Percentiles rank a stretch among this genome's conserved stretches.
Conservation (phyloP, 2,888 invertebrate genomes). For the Neria commutata region DNA sequence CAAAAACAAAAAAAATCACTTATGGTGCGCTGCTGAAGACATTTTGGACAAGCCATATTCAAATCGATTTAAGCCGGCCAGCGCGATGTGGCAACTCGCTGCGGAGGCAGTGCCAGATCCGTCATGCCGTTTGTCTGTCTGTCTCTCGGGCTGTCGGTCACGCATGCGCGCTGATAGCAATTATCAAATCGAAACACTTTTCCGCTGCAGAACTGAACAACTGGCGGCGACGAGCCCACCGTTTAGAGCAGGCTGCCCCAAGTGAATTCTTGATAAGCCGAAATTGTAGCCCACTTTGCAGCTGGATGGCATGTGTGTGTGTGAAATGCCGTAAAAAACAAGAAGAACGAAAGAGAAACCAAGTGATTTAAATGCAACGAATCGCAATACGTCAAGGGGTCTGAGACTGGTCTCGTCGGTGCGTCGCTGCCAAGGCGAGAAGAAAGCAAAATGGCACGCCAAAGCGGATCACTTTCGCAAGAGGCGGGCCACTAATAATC, state of each 20-base stretch:
- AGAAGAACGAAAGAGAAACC: constrained; percentile 5
- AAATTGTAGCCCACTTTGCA: constrained; percentile 15
- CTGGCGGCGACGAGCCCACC: constrained; percentile 51
- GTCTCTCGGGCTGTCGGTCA: constrained; percentile 37
- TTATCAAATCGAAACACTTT: constrained; percentile 59
- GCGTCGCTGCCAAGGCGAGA: no score
- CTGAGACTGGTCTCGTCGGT: not conserved
- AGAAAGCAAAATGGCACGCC: not conserved
- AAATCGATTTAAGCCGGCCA: constrained; percentile 43
- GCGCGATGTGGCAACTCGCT: not conserved
- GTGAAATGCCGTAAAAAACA: constrained; percentile 33
- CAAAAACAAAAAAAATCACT: constrained; percentile 15
- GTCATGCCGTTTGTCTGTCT: not conserved
- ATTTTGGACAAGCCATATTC: constrained; percentile 13
- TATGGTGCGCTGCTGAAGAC: constrained; percentile 8
- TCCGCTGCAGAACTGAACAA: no score
- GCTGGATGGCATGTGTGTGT: constrained; percentile 45
- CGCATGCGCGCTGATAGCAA: constrained; percentile 57
- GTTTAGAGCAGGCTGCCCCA: constrained; percentile 17
- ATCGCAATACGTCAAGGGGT: not conserved
- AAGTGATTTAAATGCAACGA: not conserved
- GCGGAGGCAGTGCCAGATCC: not conserved
- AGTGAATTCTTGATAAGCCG: not conserved
- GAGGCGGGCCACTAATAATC: not conserved
- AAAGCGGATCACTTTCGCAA: constrained; percentile 2